phyloP scores from a whole-genome alignment of 2,888 invertebrate species.

The Clitarchus hookeri region DNA sequence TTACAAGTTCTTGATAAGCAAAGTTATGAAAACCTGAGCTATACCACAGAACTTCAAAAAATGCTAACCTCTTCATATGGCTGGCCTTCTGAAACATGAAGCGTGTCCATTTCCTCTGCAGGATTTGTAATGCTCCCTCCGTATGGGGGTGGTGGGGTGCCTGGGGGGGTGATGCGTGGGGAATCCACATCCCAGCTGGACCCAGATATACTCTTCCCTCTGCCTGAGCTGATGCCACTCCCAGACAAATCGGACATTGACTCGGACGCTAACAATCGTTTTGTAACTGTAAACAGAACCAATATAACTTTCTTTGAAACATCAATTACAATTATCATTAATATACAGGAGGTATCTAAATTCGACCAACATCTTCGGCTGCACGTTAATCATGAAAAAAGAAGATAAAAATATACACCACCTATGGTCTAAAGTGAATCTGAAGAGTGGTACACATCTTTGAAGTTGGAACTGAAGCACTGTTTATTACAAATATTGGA shows the following conservation, averaged over 20 bases:
- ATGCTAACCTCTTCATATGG: constrained; percentile 26
- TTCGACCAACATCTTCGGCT: too few relatives aligned
- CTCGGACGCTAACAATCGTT: constrained; percentile 62
- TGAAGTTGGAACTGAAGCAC: too few relatives aligned
- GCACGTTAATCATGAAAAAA: too few relatives aligned
- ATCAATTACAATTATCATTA: not conserved
- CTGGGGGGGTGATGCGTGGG: constrained; percentile 69
- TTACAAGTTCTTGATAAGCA: too few relatives aligned
- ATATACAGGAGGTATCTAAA: too few relatives aligned
- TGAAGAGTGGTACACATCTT: too few relatives aligned
- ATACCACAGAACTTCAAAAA: too few relatives aligned
- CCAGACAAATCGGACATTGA: constrained; percentile 62
- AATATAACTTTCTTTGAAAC: not conserved
- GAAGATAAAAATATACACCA: too few relatives aligned
- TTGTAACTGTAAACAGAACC: constrained; percentile 47
- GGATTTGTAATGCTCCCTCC: constrained; percentile 44
- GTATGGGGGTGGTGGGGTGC: constrained; percentile 89
- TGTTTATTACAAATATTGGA: too few relatives aligned
- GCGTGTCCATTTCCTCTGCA: constrained; percentile 21
- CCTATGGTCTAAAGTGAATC: too few relatives aligned
- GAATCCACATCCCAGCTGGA: constrained; percentile 54
- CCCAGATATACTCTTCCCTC: constrained; percentile 46
- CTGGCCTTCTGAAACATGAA: constrained; percentile 18
- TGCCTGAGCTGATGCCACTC: constrained; percentile 46
- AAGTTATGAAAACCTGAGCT: too few relatives aligned